These are phyloP conservation scores for Cantharis nigra DNA, from an alignment of 2,888 invertebrate genomes.

Conservation along the genomic window DNA sequence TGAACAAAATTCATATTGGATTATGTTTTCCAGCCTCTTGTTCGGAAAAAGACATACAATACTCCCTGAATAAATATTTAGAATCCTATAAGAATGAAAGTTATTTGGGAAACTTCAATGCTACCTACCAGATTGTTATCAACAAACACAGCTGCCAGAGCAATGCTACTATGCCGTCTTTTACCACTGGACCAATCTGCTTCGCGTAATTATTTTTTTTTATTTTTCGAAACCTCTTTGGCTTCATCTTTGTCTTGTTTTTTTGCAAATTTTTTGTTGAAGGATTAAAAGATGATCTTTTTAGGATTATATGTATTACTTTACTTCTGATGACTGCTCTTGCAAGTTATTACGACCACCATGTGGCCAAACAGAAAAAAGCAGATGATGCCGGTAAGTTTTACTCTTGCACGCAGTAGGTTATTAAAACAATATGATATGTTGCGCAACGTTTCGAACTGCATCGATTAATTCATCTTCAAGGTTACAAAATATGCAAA, in stretches of 20 bases:
- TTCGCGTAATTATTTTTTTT: background rate
- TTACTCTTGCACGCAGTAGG: too few relatives aligned
- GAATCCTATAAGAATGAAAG: constrained; percentile 36
- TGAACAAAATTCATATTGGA: constrained; percentile 47
- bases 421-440: too few relatives aligned
- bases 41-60: constrained; percentile 44
- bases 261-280: too few relatives aligned
- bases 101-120: constrained; percentile 45
- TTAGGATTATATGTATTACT: background rate
- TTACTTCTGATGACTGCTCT: background rate
- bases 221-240: too few relatives aligned
- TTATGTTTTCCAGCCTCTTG: constrained; percentile 54
- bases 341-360: background rate
- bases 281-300: background rate
- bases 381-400: background rate
- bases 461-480: too few relatives aligned
- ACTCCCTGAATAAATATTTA: constrained; percentile 44
- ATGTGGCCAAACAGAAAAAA: background rate
- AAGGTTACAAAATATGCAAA: too few relatives aligned
- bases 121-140: constrained; percentile 37
- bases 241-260: too few relatives aligned
- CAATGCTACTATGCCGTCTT: background rate
- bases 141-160: background rate
- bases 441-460: too few relatives aligned
- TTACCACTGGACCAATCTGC: background rate